Evolutionary conservation across 1,140 invertebrate species (phyloP), one percentile per base, ranked within the genome.

Genomic region (Meteorus sp.): DNA sequence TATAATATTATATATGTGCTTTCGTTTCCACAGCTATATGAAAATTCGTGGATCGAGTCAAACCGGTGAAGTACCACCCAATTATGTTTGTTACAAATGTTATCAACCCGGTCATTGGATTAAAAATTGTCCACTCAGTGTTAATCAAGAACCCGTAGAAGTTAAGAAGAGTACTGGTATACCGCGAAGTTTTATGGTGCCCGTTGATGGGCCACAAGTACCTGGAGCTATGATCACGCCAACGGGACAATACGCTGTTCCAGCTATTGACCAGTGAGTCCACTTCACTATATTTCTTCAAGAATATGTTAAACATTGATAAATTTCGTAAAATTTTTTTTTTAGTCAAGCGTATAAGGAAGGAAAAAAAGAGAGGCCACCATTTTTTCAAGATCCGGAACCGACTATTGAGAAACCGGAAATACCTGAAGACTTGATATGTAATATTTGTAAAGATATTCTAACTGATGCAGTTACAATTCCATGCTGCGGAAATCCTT

Each of bases 121-220:
- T 54, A 95, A 94, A 76, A 92, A 95, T 78, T 98, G 95, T 75
- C 92, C 93, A 11, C 79, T 89, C 56, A 84, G 83, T 55, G 68
- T 79, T 47, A 82, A 80, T 63, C 78, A 85, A 81, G 87, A 91
- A 64, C 84, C 85, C 11, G 82, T 88, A 47, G 92, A 95, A 73
- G 88, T 94, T 33, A 93, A 93, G 71, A 89, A 95, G 71, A 95
- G 91, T 71, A 98, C 97, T 56, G 97, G 97, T n/a, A 99, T 99
- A 71, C 97, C 97, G 13, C 84, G 91, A 58, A 96, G 95, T 83
- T 97, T 98, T 81, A 94, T 98, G 87, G 92, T 95, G 57, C 88
- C 90, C 25, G 92, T 95, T 4, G 91, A 94, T 70, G 91, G 93
- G 52, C 93, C 93, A 35, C 85, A 88, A 74, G 89, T 91, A 64